Evolutionary conservation across 2,888 invertebrate genomes (phyloP).

Genomic region (Drosophila prolongata): DNA sequence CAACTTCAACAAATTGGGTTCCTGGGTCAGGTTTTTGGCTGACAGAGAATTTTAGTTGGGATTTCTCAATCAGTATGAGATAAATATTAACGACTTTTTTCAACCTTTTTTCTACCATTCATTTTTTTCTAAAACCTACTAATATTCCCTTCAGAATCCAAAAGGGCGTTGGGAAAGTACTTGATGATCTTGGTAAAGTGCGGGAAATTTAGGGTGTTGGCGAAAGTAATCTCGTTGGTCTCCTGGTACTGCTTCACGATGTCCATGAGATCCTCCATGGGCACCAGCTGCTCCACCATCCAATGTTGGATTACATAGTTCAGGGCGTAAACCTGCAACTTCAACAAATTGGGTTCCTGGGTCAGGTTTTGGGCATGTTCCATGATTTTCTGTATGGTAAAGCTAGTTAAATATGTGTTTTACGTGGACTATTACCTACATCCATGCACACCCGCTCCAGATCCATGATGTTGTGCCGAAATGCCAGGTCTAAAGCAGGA

Average conservation of each 20-base stretch:
- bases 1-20: constrained; percentile 35
- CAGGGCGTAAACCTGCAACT: constrained; percentile 52
- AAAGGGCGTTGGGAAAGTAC: constrained; percentile 47
- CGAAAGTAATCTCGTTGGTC: constrained; percentile 46
- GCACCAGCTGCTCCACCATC: constrained; percentile 29
- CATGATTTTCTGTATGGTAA: constrained; percentile 52
- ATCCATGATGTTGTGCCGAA: constrained; percentile 54
- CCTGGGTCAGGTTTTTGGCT: constrained; percentile 2
- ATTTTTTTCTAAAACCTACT: background rate
- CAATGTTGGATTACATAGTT: constrained; percentile 56
- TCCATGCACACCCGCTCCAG: constrained; percentile 48
- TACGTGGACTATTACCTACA: constrained; percentile 24
- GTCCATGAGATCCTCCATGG: constrained; percentile 28
- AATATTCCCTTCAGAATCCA: constrained; percentile 48
- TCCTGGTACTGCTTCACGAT: constrained; percentile 48
- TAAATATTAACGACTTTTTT: constrained; percentile 9
- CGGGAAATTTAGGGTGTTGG: constrained; percentile 44
- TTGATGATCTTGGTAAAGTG: constrained; percentile 57
- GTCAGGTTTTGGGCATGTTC: constrained; percentile 9
- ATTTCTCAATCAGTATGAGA: too few relatives aligned
- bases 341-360: constrained; percentile 28
- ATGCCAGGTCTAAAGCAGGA: constrained; percentile 56
- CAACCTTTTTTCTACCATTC: too few relatives aligned
- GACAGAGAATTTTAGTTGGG: too few relatives aligned
- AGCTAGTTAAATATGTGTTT: too few relatives aligned